phyloP scores from a whole-genome alignment of 2,888 invertebrate genomes.

The Beris morrisii region DNA sequence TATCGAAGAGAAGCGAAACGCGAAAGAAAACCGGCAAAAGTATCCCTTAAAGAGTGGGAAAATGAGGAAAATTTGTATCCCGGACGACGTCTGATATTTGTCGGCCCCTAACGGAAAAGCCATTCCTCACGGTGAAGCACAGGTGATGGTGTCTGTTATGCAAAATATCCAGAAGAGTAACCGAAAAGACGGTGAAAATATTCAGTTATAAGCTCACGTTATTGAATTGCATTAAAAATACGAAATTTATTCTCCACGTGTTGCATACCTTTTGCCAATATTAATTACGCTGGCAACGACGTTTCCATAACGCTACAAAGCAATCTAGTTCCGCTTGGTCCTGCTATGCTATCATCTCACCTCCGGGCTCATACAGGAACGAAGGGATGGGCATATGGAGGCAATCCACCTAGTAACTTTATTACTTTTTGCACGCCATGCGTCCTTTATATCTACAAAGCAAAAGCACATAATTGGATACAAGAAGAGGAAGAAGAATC shows the following conservation, averaged over 20 bases:
- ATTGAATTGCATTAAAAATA: conserved; percentile 19
- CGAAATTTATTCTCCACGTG: conserved; percentile 12
- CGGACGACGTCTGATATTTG: background rate
- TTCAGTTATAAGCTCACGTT: background rate
- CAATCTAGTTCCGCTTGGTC: too few species aligned
- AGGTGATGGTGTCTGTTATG: background rate
- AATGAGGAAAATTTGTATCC: background rate
- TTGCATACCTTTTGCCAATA: background rate
- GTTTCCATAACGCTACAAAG: too few species aligned
- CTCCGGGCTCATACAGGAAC: too few species aligned
- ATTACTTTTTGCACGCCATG: too few species aligned
- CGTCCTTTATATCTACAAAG: too few species aligned
- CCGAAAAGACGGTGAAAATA: background rate
- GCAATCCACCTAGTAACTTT: too few species aligned
- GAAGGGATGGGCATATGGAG: too few species aligned
- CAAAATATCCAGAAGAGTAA: background rate
- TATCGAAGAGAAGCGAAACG: background rate
- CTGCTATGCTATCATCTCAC: too few species aligned
- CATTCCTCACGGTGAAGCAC: background rate
- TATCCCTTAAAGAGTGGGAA: background rate
- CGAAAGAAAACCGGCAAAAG: background rate
- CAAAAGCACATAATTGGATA: too few species aligned
- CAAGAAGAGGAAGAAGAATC: too few species aligned
- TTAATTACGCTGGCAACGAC: too few species aligned
- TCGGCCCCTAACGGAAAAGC: background rate